These are phyloP conservation scores for Drosophila virilis DNA, from an alignment of 1,140 invertebrate genomes.

Conservation along the genomic window DNA sequence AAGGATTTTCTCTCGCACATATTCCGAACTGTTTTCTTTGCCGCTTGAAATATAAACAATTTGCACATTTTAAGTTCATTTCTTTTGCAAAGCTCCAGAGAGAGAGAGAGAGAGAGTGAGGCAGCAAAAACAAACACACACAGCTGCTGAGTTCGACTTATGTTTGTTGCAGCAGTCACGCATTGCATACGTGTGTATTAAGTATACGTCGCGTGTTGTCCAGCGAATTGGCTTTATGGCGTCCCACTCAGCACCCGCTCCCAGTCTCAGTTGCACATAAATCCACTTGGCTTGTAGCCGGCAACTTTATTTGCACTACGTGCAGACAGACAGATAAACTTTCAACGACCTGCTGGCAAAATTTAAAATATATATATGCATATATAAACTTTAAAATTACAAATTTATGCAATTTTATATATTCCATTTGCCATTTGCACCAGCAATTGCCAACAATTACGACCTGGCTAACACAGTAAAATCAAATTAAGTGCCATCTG, in stretches of 20 bases:
- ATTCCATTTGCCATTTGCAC: conserved; percentile 13
- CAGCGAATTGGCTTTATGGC: conserved; percentile 56
- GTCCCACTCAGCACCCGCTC: neutral
- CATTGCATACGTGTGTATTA: conserved; percentile 72
- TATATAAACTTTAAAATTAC: conserved; percentile 51
- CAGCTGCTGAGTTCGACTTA: conserved; percentile 26
- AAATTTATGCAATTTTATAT: conserved; percentile 29
- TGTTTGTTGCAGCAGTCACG: conserved; percentile 65
- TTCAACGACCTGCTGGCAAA: conserved; percentile 42
- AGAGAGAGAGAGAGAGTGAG: neutral
- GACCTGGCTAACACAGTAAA: conserved; percentile 12
- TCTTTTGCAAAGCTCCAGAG: conserved; percentile 34
- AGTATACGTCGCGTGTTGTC: conserved; percentile 70
- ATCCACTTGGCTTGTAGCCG: conserved; percentile 30
- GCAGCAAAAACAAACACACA: neutral
- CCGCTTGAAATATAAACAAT: conserved; percentile 70
- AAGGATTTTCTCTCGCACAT: conserved; percentile 29
- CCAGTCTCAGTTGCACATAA: conserved; percentile 14
- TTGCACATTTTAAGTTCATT: conserved; percentile 80
- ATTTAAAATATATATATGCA: conserved; percentile 41
- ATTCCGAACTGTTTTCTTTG: conserved; percentile 35
- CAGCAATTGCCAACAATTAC: conserved; percentile 13
- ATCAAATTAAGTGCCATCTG: conserved; percentile 50
- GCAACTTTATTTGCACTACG: conserved; percentile 72
- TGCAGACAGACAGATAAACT: conserved; percentile 61